Conservation (phyloP, 2,797 vertebrate genomes). For the Prionace glauca region DNA sequence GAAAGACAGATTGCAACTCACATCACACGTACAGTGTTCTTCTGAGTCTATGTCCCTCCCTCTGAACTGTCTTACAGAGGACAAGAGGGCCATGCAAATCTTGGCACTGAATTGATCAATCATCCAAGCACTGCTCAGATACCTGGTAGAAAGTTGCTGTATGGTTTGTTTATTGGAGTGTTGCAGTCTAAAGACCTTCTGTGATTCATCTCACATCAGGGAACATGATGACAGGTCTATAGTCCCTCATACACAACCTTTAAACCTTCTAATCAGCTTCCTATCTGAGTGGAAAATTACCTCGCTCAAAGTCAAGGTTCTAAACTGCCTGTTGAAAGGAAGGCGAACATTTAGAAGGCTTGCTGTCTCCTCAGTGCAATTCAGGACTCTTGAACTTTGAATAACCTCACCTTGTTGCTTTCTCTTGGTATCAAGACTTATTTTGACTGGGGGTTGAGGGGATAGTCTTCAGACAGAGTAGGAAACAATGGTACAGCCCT, state of each 20-base stretch:
- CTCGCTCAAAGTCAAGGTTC: constrained; percentile 13
- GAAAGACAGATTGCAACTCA: too few species aligned
- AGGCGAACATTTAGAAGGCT: not conserved
- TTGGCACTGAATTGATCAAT: too few species aligned
- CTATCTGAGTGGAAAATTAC: constrained; percentile 28
- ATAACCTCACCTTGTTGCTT: not conserved
- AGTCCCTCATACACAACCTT: constrained; percentile 12
- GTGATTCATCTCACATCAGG: not conserved
- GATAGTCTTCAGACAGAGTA: not conserved
- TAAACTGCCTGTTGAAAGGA: not conserved
- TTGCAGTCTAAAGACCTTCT: not conserved
- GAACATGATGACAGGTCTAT: not conserved
- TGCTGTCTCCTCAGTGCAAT: not conserved
- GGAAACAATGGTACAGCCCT: not conserved
- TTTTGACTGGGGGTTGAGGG: not conserved
- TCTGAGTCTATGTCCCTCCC: too few species aligned
- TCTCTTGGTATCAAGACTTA: not conserved
- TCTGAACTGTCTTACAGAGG: too few species aligned
- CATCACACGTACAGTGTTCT: too few species aligned
- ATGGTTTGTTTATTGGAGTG: not conserved
- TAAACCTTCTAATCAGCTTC: not conserved
- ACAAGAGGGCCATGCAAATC: too few species aligned
- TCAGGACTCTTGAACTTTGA: constrained; percentile 3
- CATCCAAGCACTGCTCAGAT: too few species aligned
- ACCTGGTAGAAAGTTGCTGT: too few species aligned